A percentile compares a stretch with the other conserved stretches of the same genome.
phyloP scores from a whole-genome alignment of 2,113 vertebrate species.

The Solea solea region DNA sequence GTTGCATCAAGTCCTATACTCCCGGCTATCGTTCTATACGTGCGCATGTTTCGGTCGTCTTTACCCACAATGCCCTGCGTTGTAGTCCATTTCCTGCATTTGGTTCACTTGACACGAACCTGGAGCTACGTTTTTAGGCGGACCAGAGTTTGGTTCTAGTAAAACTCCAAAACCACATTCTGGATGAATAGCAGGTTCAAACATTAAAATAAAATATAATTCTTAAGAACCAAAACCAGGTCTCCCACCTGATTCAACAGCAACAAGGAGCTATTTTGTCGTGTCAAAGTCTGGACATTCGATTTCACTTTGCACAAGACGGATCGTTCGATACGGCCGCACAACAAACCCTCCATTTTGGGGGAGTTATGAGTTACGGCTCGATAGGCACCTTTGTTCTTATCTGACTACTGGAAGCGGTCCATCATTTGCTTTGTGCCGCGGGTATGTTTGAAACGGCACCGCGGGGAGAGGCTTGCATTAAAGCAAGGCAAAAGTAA shows the following conservation, averaged over 20 bases:
- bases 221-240: background rate
- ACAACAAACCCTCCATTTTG: conserved; percentile 14
- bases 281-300: conserved; percentile 1
- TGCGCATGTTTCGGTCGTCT: too few species aligned
- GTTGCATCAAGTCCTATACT: too few species aligned
- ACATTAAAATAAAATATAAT: background rate
- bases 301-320: conserved; percentile 17
- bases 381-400: conserved; percentile 42
- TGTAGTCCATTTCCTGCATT: too few species aligned
- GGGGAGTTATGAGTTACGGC: conserved; percentile 8
- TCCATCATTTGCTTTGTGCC: conserved; percentile 25
- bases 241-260: too few species aligned
- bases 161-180: background rate
- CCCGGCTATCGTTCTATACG: too few species aligned
- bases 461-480: background rate
- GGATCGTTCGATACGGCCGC: background rate
- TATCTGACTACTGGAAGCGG: conserved; percentile 31
- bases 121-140: too few species aligned
- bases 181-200: background rate
- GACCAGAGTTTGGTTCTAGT: too few species aligned
- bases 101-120: too few species aligned
- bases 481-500: background rate
- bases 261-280: conserved; percentile 18
- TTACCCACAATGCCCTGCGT: too few species aligned
- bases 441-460: background rate